Percentiles rank a stretch among this genome's conserved stretches.
Conservation (phyloP, 2,888 invertebrate genomes). For the Netelia inedita region DNA sequence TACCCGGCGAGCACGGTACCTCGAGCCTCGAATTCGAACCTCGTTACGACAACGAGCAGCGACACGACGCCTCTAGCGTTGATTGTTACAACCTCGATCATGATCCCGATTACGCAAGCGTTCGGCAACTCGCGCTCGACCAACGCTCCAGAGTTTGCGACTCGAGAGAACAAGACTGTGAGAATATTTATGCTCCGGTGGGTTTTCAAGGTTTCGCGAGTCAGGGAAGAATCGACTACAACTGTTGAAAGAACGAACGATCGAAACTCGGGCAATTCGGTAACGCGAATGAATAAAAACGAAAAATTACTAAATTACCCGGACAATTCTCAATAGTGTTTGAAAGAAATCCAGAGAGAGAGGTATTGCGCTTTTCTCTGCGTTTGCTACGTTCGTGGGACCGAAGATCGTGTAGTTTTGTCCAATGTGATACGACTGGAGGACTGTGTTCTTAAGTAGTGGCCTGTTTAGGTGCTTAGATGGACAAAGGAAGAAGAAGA, state of each 20-base stretch:
- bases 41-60: conserved; percentile 44
- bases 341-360: background rate
- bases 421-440: conserved; percentile 83
- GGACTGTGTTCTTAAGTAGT: conserved; percentile 84
- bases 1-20: conserved; percentile 31
- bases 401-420: conserved; percentile 72
- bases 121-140: conserved; percentile 54
- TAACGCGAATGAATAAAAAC: background rate
- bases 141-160: conserved; percentile 24
- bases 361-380: conserved; percentile 1
- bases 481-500: conserved; percentile 69
- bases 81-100: conserved; percentile 28
- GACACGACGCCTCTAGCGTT: conserved; percentile 24
- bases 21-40: conserved; percentile 43
- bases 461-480: conserved; percentile 84
- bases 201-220: conserved; percentile 58
- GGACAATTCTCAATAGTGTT: background rate
- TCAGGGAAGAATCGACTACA: conserved; percentile 67
- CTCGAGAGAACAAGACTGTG: conserved; percentile 65
- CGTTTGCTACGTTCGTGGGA: conserved; percentile 50
- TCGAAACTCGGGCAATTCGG: conserved; percentile 9
- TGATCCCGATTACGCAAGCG: conserved; percentile 68
- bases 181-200: conserved; percentile 70
- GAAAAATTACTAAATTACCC: background rate
- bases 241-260: conserved; percentile 62